Percentiles rank a stretch among this genome's conserved stretches.
Evolutionary conservation across 2,888 invertebrate species (phyloP).

Genomic region (Microplitis manilae): DNA sequence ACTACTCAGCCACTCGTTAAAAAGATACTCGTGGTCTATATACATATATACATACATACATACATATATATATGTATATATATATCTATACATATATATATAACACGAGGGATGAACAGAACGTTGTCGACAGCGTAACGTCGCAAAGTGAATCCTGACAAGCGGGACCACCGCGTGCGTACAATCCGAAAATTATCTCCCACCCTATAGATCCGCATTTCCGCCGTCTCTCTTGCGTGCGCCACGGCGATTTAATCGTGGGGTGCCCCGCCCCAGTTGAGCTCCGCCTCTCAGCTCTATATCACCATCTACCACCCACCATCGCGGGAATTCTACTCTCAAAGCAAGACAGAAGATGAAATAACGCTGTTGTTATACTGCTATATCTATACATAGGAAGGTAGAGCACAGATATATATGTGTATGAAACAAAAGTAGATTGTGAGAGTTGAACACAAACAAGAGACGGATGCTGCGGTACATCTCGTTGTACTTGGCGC

Average conservation of each 20-base stretch:
- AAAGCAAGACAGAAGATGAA: conserved; percentile 17
- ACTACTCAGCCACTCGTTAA: conserved; percentile 1
- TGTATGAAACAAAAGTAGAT: conserved; percentile 3
- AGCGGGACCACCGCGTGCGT: conserved; percentile 44
- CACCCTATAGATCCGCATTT: conserved; percentile 15
- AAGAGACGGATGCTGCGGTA: conserved; percentile 27
- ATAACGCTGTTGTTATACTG: conserved; percentile 11
- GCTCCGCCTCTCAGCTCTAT: conserved; percentile 47
- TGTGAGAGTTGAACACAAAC: conserved; percentile 10
- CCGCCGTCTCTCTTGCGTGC: conserved; percentile 16
- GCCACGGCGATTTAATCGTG: conserved; percentile 54
- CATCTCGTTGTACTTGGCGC: conserved; percentile 5
- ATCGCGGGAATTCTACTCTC: conserved; percentile 22
- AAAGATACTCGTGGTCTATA: not conserved
- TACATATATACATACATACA: not conserved
- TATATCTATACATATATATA: not conserved
- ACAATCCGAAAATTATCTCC: conserved; percentile 45
- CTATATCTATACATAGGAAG: conserved; percentile 9
- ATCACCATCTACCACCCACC: conserved; percentile 38
- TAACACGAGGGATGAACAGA: conserved; percentile 4
- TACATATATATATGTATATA: not conserved
- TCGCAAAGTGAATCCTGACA: conserved; percentile 60
- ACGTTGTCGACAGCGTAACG: conserved; percentile 54
- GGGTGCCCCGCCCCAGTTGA: conserved; percentile 56
- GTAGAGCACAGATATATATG: not conserved